These are phyloP conservation scores for Maconellicoccus hirsutus DNA, from an alignment of 1,140 invertebrate genomes.

Conservation along the genomic window DNA sequence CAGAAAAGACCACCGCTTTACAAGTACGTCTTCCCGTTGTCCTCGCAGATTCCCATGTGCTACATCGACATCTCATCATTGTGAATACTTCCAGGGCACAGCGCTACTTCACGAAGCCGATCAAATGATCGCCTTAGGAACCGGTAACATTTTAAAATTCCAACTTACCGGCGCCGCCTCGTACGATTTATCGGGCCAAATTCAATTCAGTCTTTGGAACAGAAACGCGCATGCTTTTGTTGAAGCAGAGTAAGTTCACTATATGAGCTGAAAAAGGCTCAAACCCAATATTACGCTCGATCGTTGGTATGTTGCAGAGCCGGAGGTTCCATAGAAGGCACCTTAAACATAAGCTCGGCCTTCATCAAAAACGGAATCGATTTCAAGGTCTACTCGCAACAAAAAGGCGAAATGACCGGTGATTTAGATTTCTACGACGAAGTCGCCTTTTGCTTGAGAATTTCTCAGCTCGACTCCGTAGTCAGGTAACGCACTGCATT, in stretches of 20 bases:
- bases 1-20: constrained; percentile 68
- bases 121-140: constrained; percentile 53
- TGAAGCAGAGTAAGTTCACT: constrained; percentile 51
- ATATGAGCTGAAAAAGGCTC: background rate
- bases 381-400: constrained; percentile 56
- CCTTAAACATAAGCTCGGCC: constrained; percentile 48
- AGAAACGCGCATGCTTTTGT: constrained; percentile 72
- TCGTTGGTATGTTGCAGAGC: constrained; percentile 47
- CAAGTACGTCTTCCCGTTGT: constrained; percentile 48
- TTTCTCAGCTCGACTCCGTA: constrained; percentile 54
- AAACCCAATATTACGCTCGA: too few species aligned
- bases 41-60: background rate
- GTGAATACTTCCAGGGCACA: constrained; percentile 41
- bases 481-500: constrained; percentile 43
- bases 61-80: background rate
- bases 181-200: constrained; percentile 69
- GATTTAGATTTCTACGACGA: constrained; percentile 68
- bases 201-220: constrained; percentile 79
- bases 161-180: constrained; percentile 59
- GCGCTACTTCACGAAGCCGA: constrained; percentile 60
- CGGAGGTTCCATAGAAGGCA: constrained; percentile 54
- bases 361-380: constrained; percentile 57
- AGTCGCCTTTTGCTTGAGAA: constrained; percentile 66
- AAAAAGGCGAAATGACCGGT: constrained; percentile 58
- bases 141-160: constrained; percentile 60